phyloP scores from a whole-genome alignment of 2,797 vertebrate species.

The Mycteria americana region DNA sequence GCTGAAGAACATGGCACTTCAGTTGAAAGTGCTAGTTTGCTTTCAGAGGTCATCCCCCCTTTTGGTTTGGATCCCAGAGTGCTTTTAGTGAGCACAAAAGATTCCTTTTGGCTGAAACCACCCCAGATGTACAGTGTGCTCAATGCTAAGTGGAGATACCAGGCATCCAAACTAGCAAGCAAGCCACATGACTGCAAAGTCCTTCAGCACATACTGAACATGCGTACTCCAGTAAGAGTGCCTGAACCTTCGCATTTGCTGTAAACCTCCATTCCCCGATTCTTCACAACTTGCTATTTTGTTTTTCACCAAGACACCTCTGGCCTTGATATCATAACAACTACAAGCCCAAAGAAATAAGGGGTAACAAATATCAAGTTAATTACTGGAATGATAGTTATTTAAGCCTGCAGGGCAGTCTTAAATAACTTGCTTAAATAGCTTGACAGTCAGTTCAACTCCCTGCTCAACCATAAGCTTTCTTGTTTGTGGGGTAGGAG shows the following conservation, averaged over 20 bases:
- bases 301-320: neutral
- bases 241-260: neutral
- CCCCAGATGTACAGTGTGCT: neutral
- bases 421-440: neutral
- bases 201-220: neutral
- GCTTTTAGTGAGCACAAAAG: neutral
- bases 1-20: neutral
- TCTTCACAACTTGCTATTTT: neutral
- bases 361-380: neutral
- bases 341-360: neutral
- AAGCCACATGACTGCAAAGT: neutral
- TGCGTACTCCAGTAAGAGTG: accelerated
- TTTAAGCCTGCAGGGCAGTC: neutral
- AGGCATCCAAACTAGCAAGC: neutral
- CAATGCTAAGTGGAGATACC: neutral
- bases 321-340: neutral
- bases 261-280: neutral
- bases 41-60: neutral
- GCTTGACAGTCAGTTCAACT: neutral
- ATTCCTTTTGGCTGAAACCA: neutral
- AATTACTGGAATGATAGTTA: neutral
- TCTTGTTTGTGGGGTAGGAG: neutral
- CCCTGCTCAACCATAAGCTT: neutral
- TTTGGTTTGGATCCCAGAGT: neutral
- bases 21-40: neutral